These are phyloP conservation scores for Myathropa florea DNA, from an alignment of 2,888 invertebrate species.

Conservation along the genomic window DNA sequence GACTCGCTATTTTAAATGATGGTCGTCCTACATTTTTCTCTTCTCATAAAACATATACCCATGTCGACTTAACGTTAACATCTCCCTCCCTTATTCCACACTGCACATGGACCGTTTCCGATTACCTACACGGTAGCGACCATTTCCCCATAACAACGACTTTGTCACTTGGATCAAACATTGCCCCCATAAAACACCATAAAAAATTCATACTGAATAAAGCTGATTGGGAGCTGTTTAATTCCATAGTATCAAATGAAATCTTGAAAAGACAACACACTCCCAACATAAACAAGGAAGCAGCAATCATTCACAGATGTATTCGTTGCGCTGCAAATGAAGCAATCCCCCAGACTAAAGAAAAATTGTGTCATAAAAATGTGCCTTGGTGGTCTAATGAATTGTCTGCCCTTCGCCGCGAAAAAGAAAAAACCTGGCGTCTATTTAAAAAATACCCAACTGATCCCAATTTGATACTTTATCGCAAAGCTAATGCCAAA, in stretches of 20 bases:
- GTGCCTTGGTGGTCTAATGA: no score
- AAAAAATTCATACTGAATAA: not conserved
- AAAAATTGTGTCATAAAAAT: no score
- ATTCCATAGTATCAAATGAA: not conserved
- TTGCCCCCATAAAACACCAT: no score
- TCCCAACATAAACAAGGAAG: not conserved
- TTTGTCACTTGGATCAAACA: no score
- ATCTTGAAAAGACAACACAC: not conserved
- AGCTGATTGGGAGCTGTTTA: not conserved
- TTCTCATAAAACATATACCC: conserved; percentile 17
- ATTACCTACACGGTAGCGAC: conserved; percentile 16
- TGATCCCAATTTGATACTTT: no score
- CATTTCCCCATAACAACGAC: conserved; percentile 21
- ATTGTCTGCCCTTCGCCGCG: not conserved
- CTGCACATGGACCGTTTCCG: not conserved
- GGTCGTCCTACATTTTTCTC: conserved; percentile 31
- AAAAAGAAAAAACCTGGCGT: no score
- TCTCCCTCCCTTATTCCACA: conserved; percentile 15
- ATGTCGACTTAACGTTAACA: conserved; percentile 9
- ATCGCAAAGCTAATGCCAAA: no score
- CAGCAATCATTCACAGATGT: not conserved
- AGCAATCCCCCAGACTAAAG: no score
- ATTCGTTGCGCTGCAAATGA: no score
- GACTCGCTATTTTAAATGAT: conserved; percentile 21
- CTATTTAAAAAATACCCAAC: no score